phyloP scores from a whole-genome alignment of 2,797 vertebrate species.

The Geotrypetes seraphini region DNA sequence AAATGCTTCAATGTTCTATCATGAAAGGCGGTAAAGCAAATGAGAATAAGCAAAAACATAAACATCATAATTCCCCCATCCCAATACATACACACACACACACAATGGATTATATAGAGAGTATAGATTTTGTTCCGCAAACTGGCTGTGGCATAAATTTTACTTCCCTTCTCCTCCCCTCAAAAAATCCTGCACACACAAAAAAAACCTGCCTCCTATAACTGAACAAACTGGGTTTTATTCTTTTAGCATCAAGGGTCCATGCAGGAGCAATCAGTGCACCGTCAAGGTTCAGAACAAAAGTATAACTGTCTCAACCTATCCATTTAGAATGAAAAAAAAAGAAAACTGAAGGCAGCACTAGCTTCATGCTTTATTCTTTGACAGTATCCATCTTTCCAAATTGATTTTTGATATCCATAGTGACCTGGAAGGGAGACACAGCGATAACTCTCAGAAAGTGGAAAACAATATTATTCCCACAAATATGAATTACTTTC shows the following conservation, averaged over 20 bases:
- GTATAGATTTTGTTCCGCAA: no score
- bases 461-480: slow-evolving; percentile 81
- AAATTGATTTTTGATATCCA: slow-evolving; percentile 81
- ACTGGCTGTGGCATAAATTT: no score
- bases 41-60: no score
- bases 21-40: no score
- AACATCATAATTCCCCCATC: no score
- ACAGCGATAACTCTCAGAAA: slow-evolving; percentile 70
- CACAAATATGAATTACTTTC: slow-evolving; percentile 78
- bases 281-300: slow-evolving; percentile 38
- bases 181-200: no score
- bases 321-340: slow-evolving; percentile 51
- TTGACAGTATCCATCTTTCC: slow-evolving; percentile 74
- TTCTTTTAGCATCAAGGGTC: slow-evolving; percentile 42
- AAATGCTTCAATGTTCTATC: no score
- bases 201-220: slow-evolving; percentile 31
- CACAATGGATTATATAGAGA: no score
- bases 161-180: no score
- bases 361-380: slow-evolving; percentile 55
- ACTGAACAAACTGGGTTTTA: slow-evolving; percentile 22
- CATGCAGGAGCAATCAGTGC: slow-evolving; percentile 32
- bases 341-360: slow-evolving; percentile 50
- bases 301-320: slow-evolving; percentile 45
- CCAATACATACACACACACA: no score
- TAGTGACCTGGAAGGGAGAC: slow-evolving; percentile 74